These are phyloP conservation scores for Aplysina aerophoba DNA, from an alignment of 37 sponge, comb jelly and placozoan genomes.

Conservation along the genomic window DNA sequence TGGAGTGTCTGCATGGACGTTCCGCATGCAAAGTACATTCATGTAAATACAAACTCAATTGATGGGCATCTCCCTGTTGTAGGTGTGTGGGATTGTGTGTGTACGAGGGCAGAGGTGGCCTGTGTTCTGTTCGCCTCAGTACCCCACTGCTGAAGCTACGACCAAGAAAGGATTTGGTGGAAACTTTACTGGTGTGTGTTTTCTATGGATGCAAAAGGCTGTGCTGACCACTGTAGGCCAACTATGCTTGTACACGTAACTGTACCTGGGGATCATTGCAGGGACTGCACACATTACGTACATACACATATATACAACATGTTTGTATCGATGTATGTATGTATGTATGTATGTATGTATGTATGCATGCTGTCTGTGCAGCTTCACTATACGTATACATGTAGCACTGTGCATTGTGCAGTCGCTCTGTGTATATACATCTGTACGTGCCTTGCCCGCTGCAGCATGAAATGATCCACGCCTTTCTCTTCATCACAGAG, in stretches of 20 bases:
- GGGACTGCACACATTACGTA: no score
- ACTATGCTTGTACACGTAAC: no score
- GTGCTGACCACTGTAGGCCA: neutral
- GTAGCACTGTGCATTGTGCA: neutral
- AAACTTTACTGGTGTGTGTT: constrained; percentile 93
- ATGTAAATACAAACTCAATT: no score
- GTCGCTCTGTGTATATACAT: no score
- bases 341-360: no score
- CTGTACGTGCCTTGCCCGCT: neutral
- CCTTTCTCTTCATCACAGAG: constrained; percentile 93
- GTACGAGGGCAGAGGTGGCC: constrained; percentile 78
- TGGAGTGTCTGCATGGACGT: no score
- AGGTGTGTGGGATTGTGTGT: constrained; percentile 95
- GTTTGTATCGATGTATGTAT: neutral
- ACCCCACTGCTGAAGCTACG: constrained; percentile 83
- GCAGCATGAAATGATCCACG: constrained; percentile 99
- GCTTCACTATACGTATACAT: neutral
- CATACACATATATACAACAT: no score
- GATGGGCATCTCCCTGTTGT: no score
- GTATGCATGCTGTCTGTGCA: no score
- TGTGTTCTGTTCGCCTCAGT: constrained; percentile 87
- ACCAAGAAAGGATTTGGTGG: constrained; percentile 88
- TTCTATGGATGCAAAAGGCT: no score
- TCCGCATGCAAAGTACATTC: no score
- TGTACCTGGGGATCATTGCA: no score